Evolutionary conservation across 2,797 vertebrate genomes (phyloP).

Genomic region (Lindbergichthys nudifrons): DNA sequence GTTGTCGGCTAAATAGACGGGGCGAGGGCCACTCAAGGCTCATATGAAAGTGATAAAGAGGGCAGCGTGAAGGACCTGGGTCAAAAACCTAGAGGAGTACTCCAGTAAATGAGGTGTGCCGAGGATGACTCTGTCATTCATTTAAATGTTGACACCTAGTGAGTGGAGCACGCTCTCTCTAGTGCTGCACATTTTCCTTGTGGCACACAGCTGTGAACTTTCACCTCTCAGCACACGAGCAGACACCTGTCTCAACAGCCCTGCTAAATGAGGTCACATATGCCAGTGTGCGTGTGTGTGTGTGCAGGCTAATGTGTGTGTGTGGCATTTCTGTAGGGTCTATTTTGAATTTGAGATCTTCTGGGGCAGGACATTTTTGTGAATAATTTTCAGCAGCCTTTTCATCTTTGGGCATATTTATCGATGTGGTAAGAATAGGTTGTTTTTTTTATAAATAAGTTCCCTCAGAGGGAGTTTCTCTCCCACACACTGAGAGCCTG

Average conservation of each 20-base stretch:
- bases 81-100: slow-evolving; percentile 65
- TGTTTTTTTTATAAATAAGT: slow-evolving; percentile 1
- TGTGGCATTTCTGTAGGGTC: slow-evolving; percentile 7
- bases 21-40: slow-evolving; percentile 49
- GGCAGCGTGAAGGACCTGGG: slow-evolving; percentile 54
- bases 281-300: slow-evolving; percentile 52
- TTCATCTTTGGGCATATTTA: neutral
- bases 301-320: slow-evolving; percentile 20
- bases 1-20: slow-evolving; percentile 50
- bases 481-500: no score
- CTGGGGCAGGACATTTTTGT: slow-evolving; percentile 16
- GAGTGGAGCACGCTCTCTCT: slow-evolving; percentile 49
- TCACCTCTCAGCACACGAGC: slow-evolving; percentile 63
- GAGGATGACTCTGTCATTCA: slow-evolving; percentile 63
- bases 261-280: slow-evolving; percentile 66
- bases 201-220: slow-evolving; percentile 77
- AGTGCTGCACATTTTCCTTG: slow-evolving; percentile 61
- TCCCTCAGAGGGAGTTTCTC: no score
- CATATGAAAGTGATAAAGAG: slow-evolving; percentile 54
- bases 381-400: slow-evolving; percentile 8
- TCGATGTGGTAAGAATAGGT: neutral
- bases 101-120: slow-evolving; percentile 74
- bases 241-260: slow-evolving; percentile 79
- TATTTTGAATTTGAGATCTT: slow-evolving; percentile 9
- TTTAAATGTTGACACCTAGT: slow-evolving; percentile 75